A percentile compares a stretch with the other conserved stretches of the same genome.
Conservation (phyloP, 2,888 invertebrate species). For the Scotopteryx bipunctaria region DNA sequence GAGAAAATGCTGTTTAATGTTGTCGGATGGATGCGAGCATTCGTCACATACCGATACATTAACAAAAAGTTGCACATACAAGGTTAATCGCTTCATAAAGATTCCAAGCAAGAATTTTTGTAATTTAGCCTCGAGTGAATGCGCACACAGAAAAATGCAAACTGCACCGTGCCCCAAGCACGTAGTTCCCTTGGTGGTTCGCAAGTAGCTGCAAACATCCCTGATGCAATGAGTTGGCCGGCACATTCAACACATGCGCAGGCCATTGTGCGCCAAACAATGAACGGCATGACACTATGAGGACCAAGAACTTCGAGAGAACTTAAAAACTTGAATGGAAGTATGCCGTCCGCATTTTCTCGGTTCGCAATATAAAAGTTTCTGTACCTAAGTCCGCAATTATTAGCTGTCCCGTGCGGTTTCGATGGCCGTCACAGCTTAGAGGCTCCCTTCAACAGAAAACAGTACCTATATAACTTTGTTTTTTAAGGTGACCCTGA, state of each 20-base stretch:
- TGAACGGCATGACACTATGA: constrained; percentile 65
- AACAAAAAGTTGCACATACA: constrained; percentile 21
- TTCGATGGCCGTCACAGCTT: constrained; percentile 23
- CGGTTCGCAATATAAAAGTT: constrained; percentile 38
- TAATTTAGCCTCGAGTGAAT: too few species aligned
- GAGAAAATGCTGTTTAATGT: constrained; percentile 29
- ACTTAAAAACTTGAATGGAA: constrained; percentile 75
- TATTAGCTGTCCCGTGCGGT: constrained; percentile 30
- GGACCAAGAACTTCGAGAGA: constrained; percentile 68
- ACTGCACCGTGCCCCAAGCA: constrained; percentile 9
- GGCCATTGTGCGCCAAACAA: constrained; percentile 73
- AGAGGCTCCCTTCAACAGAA: background rate
- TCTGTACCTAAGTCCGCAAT: constrained; percentile 55
- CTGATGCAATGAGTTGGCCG: constrained; percentile 59
- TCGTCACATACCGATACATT: constrained; percentile 13
- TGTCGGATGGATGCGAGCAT: constrained; percentile 10
- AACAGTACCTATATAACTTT: background rate
- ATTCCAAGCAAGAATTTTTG: background rate
- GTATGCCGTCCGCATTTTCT: constrained; percentile 62
- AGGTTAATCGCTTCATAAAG: constrained; percentile 17
- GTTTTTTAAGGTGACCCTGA: background rate
- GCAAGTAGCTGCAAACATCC: constrained; percentile 33
- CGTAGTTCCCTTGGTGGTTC: constrained; percentile 28
- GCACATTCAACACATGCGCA: constrained; percentile 69
- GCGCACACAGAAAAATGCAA: constrained; percentile 11